Evolutionary conservation across 2,797 vertebrate species (phyloP).

Genomic region (Typhlichthys eigenmanni): DNA sequence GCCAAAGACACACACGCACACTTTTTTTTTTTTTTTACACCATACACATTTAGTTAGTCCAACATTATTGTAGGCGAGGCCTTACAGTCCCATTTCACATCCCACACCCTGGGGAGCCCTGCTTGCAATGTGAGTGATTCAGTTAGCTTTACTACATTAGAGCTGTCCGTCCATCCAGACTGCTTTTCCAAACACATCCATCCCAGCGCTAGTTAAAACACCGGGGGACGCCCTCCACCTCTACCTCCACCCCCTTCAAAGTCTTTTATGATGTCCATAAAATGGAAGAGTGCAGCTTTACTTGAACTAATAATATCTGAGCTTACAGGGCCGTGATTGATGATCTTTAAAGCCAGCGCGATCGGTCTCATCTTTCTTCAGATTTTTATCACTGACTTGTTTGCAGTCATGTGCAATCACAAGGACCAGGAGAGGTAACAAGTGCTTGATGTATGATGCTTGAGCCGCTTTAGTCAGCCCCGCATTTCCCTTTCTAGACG

Average conservation of each 20-base stretch:
- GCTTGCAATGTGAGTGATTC: slow-evolving; percentile 63
- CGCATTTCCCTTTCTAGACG: slow-evolving; percentile 65
- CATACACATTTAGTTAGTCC: slow-evolving; percentile 35
- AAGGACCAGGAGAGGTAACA: slow-evolving; percentile 89
- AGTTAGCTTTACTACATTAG: slow-evolving; percentile 70
- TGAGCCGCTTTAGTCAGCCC: slow-evolving; percentile 89
- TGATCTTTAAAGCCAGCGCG: slow-evolving; percentile 89
- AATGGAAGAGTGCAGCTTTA: slow-evolving; percentile 90
- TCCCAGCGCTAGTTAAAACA: slow-evolving; percentile 74
- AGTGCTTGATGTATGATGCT: slow-evolving; percentile 94
- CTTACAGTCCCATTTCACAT: slow-evolving; percentile 46
- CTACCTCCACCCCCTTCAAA: slow-evolving; percentile 64
- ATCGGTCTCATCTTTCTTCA: slow-evolving; percentile 95
- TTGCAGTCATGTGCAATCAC: slow-evolving; percentile 93
- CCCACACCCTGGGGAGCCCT: slow-evolving; percentile 42
- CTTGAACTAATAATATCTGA: slow-evolving; percentile 91
- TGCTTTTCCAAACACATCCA: slow-evolving; percentile 74
- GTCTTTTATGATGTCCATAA: slow-evolving; percentile 88
- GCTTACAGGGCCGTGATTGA: slow-evolving; percentile 87
- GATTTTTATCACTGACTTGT: slow-evolving; percentile 95
- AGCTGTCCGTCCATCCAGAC: slow-evolving; percentile 71
- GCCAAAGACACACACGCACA: slow-evolving; percentile 3
- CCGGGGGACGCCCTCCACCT: slow-evolving; percentile 65
- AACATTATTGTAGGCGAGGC: slow-evolving; percentile 47
- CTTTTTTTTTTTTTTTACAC: not conserved